phyloP scores from a whole-genome alignment of 2,113 vertebrate genomes.

The Ceyx cyanopectus region DNA sequence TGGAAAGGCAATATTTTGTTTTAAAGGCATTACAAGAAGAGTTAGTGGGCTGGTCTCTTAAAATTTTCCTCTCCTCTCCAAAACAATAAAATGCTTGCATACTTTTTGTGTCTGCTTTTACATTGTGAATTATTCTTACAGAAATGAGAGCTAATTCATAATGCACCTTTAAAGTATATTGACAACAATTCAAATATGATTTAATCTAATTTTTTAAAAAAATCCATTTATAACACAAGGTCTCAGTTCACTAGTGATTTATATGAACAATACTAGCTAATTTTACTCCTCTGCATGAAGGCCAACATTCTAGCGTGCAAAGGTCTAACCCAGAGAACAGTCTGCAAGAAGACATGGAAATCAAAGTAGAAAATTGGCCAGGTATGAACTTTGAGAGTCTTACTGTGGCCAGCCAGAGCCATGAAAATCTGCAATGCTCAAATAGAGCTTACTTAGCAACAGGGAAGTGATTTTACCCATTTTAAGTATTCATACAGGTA shows the following conservation, averaged over 20 bases:
- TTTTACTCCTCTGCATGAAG: neutral
- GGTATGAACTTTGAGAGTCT: neutral
- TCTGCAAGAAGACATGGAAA: neutral
- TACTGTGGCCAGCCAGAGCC: neutral
- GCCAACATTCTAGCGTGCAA: neutral
- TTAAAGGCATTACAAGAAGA: neutral
- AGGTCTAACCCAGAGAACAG: neutral
- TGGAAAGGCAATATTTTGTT: neutral
- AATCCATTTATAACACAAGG: neutral
- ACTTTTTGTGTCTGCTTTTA: neutral
- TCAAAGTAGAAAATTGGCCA: neutral
- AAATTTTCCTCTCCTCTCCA: slow-evolving; percentile 6
- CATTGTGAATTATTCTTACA: neutral
- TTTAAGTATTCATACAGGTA: neutral
- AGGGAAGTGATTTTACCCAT: slow-evolving; percentile 14
- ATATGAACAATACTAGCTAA: neutral
- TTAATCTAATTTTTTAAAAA: neutral
- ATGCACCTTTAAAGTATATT: neutral
- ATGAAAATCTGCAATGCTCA: slow-evolving; percentile 19
- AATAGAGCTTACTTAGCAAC: neutral
- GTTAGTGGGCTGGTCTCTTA: neutral
- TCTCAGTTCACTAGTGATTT: neutral
- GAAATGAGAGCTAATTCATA: neutral
- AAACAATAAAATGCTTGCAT: slow-evolving; percentile 10
- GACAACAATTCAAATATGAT: neutral